Evolutionary conservation across 2,888 invertebrate species (phyloP).

Genomic region (Megaustenia siamemsis): DNA sequence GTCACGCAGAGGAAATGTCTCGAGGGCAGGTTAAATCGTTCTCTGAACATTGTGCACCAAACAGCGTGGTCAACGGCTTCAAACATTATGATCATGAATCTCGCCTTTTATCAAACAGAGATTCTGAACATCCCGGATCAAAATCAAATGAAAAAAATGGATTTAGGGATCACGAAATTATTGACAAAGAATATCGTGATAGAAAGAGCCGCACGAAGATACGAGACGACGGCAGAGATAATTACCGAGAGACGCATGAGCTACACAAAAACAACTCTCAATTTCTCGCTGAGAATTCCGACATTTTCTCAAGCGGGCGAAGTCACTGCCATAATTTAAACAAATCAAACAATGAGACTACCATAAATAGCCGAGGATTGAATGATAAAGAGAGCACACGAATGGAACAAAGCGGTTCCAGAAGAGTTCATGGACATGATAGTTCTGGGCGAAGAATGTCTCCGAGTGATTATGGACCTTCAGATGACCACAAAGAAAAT

Average conservation of each 20-base stretch:
- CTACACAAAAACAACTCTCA: not conserved
- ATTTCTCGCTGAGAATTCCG: not conserved
- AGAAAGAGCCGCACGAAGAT: not conserved
- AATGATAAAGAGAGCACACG: not conserved
- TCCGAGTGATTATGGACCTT: not conserved
- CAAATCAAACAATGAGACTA: not conserved
- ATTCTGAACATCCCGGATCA: not conserved
- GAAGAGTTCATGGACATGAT: not conserved
- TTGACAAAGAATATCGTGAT: not conserved
- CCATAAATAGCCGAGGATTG: no score
- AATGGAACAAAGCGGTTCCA: not conserved
- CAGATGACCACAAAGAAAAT: not conserved
- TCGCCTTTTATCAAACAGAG: not conserved
- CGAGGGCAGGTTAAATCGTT: not conserved
- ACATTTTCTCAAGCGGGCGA: not conserved
- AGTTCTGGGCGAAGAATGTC: not conserved
- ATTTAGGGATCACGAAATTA: not conserved
- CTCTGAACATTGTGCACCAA: not conserved
- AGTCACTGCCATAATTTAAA: not conserved
- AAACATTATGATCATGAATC: not conserved
- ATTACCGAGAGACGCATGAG: not conserved
- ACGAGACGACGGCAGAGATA: not conserved
- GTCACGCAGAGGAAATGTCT: not conserved
- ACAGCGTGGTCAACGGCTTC: not conserved
- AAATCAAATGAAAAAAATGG: not conserved